Conservation (phyloP, 2,797 vertebrate species). For the Dendrocincla tyrannina region DNA sequence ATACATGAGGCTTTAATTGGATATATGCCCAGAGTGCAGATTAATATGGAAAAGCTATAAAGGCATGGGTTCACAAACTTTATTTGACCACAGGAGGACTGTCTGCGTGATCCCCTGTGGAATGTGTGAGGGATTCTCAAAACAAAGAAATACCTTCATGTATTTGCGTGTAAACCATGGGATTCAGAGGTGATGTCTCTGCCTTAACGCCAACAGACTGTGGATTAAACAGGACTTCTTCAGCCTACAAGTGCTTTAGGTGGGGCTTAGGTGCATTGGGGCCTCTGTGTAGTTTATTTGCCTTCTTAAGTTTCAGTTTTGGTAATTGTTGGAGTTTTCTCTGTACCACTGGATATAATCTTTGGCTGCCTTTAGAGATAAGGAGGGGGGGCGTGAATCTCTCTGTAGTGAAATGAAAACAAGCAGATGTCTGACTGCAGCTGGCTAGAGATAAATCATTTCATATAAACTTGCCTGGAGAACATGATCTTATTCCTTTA, state of each 20-base stretch:
- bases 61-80: conserved; percentile 62
- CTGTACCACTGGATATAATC: not conserved
- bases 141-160: conserved; percentile 30
- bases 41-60: conserved; percentile 62
- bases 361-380: conserved; percentile 19
- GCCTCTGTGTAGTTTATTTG: not conserved
- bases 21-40: conserved; percentile 54
- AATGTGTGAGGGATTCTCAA: conserved; percentile 38
- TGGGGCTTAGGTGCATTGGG: not conserved
- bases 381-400: not conserved
- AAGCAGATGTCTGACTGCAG: conserved; percentile 65
- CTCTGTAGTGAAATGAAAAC: conserved; percentile 47
- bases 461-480: conserved; percentile 50
- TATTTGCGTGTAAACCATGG: not conserved
- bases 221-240: not conserved
- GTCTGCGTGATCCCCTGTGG: conserved; percentile 22
- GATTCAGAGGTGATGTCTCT: not conserved
- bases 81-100: conserved; percentile 31
- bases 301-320: not conserved
- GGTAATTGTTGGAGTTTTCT: not conserved
- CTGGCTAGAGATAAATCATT: conserved; percentile 60
- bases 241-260: not conserved
- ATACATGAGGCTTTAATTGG: conserved; percentile 60
- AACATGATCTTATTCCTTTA: conserved; percentile 44
- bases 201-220: not conserved